Percentiles rank a stretch among this genome's conserved stretches.
Conservation (phyloP, 2,888 invertebrate species). For the Luperina testacea region DNA sequence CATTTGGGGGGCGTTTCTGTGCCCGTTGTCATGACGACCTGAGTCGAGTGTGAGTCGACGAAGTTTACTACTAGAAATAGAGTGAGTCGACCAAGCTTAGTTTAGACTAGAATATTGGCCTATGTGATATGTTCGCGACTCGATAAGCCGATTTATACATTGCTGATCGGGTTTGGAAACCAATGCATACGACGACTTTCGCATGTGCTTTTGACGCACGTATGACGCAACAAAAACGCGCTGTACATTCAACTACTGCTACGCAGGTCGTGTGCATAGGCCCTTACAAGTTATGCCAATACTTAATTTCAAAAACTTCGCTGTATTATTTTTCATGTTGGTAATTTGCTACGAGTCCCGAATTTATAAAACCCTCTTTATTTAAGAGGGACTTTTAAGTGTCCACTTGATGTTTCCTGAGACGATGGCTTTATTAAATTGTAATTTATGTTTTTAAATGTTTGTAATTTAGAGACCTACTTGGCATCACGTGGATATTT, state of each 20-base stretch:
- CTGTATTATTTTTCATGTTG: slow-evolving; percentile 16
- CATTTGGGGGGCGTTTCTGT: neutral
- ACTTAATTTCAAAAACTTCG: slow-evolving; percentile 13
- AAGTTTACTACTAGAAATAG: too few species aligned
- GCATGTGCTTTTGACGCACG: neutral
- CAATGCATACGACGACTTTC: neutral
- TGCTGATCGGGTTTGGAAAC: neutral
- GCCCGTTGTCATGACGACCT: neutral
- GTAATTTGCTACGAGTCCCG: slow-evolving; percentile 24
- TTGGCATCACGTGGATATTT: neutral
- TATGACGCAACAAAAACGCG: neutral
- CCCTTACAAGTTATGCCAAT: neutral
- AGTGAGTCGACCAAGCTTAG: too few species aligned
- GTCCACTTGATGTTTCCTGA: slow-evolving; percentile 16
- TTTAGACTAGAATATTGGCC: neutral
- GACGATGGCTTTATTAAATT: slow-evolving; percentile 29
- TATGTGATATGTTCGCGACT: neutral
- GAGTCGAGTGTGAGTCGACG: neutral
- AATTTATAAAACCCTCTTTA: slow-evolving; percentile 36
- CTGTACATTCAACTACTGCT: neutral
- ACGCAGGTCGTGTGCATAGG: neutral
- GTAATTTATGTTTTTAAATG: neutral
- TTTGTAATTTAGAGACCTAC: neutral
- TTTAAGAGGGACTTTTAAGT: slow-evolving; percentile 18
- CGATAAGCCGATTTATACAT: slow-evolving; percentile 1